These are phyloP conservation scores for Corythornis vintsioides DNA, from an alignment of 2,113 vertebrate genomes.

Conservation along the genomic window DNA sequence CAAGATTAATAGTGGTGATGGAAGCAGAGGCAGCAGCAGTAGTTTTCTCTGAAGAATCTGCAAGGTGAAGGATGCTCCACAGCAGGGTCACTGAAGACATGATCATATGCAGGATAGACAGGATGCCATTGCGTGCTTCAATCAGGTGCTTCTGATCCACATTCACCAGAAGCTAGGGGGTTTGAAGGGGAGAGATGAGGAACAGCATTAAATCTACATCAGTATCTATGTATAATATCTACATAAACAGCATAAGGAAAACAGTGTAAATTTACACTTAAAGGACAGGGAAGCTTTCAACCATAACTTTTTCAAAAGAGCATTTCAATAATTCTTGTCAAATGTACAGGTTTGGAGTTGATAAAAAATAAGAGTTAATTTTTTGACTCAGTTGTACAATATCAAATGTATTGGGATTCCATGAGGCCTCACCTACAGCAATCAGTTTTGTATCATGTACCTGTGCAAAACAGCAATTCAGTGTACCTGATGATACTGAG, in stretches of 20 bases:
- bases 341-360: neutral
- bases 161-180: constrained; percentile 85
- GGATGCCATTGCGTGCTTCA: constrained; percentile 93
- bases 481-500: constrained; percentile 94
- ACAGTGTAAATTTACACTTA: neutral
- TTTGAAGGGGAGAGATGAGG: neutral
- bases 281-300: neutral
- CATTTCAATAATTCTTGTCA: neutral
- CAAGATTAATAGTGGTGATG: constrained; percentile 94
- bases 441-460: neutral
- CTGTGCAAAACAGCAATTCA: neutral
- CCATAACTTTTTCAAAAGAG: neutral
- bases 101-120: constrained; percentile 96
- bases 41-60: constrained; percentile 89
- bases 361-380: neutral
- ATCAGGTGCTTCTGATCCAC: constrained; percentile 95
- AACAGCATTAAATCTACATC: neutral
- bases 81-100: constrained; percentile 96
- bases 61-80: constrained; percentile 93
- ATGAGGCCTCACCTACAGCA: neutral
- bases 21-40: constrained; percentile 83
- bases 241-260: neutral
- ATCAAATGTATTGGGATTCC: neutral
- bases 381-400: neutral
- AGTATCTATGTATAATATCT: neutral